Evolutionary conservation across 2,888 invertebrate species (phyloP).

Genomic region (Aphodius sticticus): DNA sequence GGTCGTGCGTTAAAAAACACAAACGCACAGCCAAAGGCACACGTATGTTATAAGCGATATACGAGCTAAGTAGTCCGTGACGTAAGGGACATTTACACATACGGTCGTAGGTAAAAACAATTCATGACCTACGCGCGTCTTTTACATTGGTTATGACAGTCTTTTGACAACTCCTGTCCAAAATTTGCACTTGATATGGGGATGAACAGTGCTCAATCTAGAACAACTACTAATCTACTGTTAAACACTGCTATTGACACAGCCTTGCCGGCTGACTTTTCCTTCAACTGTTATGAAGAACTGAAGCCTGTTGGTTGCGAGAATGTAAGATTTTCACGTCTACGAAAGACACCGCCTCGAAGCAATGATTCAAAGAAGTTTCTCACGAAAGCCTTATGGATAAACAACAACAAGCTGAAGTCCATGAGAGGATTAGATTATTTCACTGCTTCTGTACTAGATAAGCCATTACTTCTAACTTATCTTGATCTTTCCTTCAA

Average conservation of each 20-base stretch:
- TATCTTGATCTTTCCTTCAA: not conserved
- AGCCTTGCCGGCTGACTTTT: conserved; percentile 7
- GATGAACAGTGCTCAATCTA: not conserved
- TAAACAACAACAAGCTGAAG: not conserved
- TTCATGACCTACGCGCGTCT: too few species aligned
- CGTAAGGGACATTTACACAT: too few species aligned
- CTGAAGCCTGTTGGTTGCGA: conserved; percentile 5
- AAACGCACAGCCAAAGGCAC: too few species aligned
- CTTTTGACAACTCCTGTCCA: not conserved
- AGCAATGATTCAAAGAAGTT: conserved; percentile 9
- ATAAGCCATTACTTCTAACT: not conserved
- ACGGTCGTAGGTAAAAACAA: too few species aligned
- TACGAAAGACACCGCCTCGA: not conserved
- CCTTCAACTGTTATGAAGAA: conserved; percentile 5
- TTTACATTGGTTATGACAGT: too few species aligned
- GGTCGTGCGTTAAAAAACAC: too few species aligned
- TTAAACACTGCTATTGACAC: not conserved
- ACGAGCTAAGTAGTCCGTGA: too few species aligned
- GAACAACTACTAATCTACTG: not conserved
- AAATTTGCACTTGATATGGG: not conserved
- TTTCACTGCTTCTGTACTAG: not conserved
- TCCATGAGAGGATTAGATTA: conserved; percentile 4
- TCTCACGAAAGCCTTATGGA: not conserved
- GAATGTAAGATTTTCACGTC: not conserved
- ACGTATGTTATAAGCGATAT: too few species aligned